Percentiles rank a stretch among this genome's conserved stretches.
Evolutionary conservation across 2,797 vertebrate genomes (phyloP).

Genomic region (Alcedo quadribrachys): DNA sequence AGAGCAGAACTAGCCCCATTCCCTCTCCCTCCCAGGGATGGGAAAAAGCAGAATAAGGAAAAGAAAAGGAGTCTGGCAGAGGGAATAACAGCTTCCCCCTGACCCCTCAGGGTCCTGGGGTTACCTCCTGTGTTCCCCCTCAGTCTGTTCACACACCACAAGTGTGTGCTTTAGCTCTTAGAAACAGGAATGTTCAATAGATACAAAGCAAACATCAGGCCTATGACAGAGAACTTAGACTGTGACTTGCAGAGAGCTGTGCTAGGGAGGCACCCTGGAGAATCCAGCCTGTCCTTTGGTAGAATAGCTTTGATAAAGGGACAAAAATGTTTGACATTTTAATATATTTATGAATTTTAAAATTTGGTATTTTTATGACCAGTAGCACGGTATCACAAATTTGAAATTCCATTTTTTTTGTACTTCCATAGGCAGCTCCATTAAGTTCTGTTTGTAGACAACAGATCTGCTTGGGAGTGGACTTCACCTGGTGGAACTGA

Average conservation of each 20-base stretch:
- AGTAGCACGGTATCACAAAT: background rate
- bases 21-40: too few relatives aligned
- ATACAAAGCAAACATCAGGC: background rate
- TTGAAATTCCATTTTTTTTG: background rate
- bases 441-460: background rate
- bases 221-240: background rate
- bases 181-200: background rate
- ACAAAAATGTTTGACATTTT: background rate
- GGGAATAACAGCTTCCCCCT: too few relatives aligned
- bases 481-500: background rate
- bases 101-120: too few relatives aligned
- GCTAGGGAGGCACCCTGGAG: too few relatives aligned
- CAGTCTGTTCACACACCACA: too few relatives aligned
- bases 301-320: background rate
- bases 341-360: background rate
- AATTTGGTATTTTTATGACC: background rate
- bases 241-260: background rate
- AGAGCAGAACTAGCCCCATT: too few relatives aligned
- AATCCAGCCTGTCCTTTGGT: background rate
- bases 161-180: background rate
- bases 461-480: background rate
- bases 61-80: too few relatives aligned
- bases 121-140: too few relatives aligned
- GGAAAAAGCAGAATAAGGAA: too few relatives aligned
- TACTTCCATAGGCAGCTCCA: background rate